Evolutionary conservation across 1,140 invertebrate genomes (phyloP).

Genomic region (Cryptotermes secundus): DNA sequence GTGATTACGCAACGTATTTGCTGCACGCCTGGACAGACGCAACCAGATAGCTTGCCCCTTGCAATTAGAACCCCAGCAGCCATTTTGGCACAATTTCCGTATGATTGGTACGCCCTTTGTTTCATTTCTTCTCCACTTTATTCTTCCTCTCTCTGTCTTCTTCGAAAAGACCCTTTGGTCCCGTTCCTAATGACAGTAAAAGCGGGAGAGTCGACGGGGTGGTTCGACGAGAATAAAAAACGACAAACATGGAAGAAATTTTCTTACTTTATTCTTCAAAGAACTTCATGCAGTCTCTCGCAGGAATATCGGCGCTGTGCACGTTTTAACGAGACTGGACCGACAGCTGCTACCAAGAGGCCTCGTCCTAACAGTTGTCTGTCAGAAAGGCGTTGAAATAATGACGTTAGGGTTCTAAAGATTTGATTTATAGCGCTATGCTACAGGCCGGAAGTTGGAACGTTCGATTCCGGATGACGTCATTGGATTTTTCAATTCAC

Average conservation of each 20-base stretch:
- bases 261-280: background rate
- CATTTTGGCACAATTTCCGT: background rate
- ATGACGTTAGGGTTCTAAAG: no score
- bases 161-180: background rate
- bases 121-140: background rate
- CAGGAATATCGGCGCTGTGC: background rate
- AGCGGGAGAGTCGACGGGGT: background rate
- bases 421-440: no score
- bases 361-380: no score
- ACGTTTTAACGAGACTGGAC: no score
- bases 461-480: no score
- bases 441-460: no score
- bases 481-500: no score
- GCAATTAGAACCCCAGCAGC: background rate
- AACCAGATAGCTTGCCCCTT: background rate
- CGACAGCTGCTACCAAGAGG: no score
- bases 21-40: no score
- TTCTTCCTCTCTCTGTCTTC: background rate
- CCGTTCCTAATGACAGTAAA: background rate
- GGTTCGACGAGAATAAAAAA: background rate
- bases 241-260: background rate
- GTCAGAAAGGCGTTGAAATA: no score
- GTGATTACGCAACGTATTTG: no score
- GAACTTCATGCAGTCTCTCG: background rate
- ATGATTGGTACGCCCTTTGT: background rate